phyloP scores from a whole-genome alignment of 2,797 vertebrate genomes.

The Simalia tracyae region DNA sequence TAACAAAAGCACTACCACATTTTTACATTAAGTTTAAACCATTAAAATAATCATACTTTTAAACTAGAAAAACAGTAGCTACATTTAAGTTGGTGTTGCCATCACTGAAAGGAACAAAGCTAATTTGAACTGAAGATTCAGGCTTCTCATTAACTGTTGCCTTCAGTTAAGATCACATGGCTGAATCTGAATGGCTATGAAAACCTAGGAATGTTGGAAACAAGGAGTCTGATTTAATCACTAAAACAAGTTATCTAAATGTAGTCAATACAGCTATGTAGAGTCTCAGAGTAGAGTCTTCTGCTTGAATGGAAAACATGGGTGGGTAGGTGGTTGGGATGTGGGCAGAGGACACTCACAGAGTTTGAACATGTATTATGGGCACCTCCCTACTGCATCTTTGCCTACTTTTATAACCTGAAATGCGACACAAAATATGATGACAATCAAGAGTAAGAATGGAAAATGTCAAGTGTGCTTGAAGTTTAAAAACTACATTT shows the following conservation, averaged over 20 bases:
- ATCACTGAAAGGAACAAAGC: background rate
- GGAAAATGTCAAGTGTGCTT: background rate
- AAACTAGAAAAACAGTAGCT: background rate
- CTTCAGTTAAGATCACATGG: background rate
- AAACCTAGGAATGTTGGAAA: background rate
- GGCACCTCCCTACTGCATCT: background rate
- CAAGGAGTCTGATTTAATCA: background rate
- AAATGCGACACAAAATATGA: background rate
- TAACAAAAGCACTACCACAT: background rate
- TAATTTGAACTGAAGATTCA: background rate
- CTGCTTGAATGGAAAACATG: background rate
- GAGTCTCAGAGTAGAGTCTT: background rate
- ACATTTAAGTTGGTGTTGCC: background rate
- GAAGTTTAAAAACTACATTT: background rate
- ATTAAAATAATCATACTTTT: background rate
- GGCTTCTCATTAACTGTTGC: background rate
- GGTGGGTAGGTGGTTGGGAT: too few relatives aligned
- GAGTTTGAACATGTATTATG: background rate
- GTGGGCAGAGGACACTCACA: background rate
- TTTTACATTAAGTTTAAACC: background rate
- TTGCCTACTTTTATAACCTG: background rate
- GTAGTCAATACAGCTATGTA: background rate
- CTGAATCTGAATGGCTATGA: background rate
- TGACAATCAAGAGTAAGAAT: background rate
- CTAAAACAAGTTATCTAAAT: background rate